phyloP scores from a whole-genome alignment of 2,888 invertebrate species.

The Lutraria lutraria region DNA sequence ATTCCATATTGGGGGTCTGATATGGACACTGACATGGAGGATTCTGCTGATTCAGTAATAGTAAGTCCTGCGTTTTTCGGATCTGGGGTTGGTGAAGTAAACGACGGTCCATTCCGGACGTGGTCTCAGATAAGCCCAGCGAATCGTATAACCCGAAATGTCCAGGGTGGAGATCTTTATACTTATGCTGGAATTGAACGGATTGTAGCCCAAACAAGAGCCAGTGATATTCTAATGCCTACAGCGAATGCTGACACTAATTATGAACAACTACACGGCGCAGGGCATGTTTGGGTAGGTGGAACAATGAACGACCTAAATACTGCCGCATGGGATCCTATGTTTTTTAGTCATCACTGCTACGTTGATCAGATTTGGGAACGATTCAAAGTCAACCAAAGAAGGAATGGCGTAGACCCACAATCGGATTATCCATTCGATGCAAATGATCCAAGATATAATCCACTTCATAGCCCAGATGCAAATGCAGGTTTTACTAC shows the following conservation, averaged over 20 bases:
- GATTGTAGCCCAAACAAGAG: slow-evolving; percentile 56
- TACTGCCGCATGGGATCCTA: slow-evolving; percentile 73
- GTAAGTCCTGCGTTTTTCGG: slow-evolving; percentile 74
- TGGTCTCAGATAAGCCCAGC: slow-evolving; percentile 67
- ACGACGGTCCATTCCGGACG: slow-evolving; percentile 72
- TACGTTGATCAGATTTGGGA: slow-evolving; percentile 78
- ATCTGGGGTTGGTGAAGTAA: slow-evolving; percentile 63
- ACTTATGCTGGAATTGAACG: slow-evolving; percentile 52
- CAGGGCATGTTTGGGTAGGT: slow-evolving; percentile 73
- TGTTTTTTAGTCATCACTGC: slow-evolving; percentile 76
- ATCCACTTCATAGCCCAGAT: slow-evolving; percentile 41
- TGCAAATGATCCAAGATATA: slow-evolving; percentile 28
- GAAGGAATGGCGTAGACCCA: slow-evolving; percentile 36
- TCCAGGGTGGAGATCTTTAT: slow-evolving; percentile 70
- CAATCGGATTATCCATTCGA: slow-evolving; percentile 52
- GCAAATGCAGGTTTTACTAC: slow-evolving; percentile 56
- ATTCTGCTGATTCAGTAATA: slow-evolving; percentile 67
- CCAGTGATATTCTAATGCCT: slow-evolving; percentile 58
- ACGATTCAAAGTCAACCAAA: slow-evolving; percentile 65
- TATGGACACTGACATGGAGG: slow-evolving; percentile 69
- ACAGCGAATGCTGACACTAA: slow-evolving; percentile 64
- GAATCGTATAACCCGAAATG: slow-evolving; percentile 61
- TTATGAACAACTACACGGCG: slow-evolving; percentile 74
- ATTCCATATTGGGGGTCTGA: slow-evolving; percentile 78
- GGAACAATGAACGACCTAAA: slow-evolving; percentile 73